A percentile compares a stretch with the other conserved stretches of the same genome.
Conservation (phyloP, 2,113 vertebrate species). For the Helogale parvula region DNA sequence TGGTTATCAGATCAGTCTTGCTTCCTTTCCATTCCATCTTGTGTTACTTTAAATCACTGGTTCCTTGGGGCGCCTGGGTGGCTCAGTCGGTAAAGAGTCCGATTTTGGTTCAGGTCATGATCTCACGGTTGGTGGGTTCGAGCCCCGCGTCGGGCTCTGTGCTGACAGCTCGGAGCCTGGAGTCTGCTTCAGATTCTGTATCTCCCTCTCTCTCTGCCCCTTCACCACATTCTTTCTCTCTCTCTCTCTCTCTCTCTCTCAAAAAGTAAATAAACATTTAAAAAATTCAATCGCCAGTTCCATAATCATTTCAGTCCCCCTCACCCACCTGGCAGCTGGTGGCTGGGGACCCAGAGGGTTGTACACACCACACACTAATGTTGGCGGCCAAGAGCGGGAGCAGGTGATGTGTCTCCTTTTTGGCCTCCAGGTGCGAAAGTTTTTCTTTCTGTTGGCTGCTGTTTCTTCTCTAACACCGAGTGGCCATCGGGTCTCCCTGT, state of each 20-base stretch:
- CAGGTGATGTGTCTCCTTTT: neutral
- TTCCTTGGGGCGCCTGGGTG: neutral
- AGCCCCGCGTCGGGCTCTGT: too few species aligned
- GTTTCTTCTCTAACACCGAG: neutral
- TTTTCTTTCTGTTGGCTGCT: neutral
- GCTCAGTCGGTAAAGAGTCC: too few species aligned
- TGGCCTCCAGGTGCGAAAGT: neutral
- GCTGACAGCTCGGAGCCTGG: too few species aligned
- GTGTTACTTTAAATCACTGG: neutral
- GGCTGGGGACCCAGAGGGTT: neutral
- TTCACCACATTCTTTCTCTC: too few species aligned
- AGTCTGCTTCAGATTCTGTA: too few species aligned
- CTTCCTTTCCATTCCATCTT: neutral
- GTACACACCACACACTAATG: fast-evolving
- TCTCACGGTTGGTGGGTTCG: too few species aligned
- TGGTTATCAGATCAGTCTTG: neutral
- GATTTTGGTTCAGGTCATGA: too few species aligned
- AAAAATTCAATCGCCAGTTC: neutral
- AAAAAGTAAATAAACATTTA: too few species aligned
- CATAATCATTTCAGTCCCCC: neutral
- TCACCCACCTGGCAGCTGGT: fast-evolving
- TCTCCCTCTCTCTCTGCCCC: too few species aligned
- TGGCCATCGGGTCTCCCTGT: neutral
- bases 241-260: too few species aligned
- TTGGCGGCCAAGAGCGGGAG: neutral